Conservation (phyloP, 2,113 vertebrate genomes). For the Sturnira hondurensis region DNA sequence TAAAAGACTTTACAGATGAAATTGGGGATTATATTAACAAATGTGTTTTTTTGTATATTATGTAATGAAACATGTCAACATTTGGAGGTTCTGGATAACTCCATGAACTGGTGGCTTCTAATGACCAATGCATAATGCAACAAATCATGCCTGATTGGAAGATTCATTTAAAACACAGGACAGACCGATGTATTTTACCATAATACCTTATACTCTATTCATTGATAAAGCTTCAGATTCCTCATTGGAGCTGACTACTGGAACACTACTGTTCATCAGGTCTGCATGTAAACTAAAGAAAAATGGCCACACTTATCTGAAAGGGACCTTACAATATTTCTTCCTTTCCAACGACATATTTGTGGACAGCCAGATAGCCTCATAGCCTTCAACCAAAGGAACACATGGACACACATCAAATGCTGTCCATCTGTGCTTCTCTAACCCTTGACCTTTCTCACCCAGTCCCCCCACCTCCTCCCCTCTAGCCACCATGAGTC, state of each 20-base stretch:
- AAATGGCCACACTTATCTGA: background rate
- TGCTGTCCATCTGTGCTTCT: background rate
- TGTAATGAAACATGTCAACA: background rate
- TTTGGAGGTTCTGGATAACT: background rate
- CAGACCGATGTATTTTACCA: background rate
- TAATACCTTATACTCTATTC: background rate
- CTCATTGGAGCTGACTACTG: background rate
- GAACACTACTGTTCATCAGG: background rate
- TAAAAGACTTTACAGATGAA: background rate
- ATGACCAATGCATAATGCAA: background rate
- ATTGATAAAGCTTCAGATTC: background rate
- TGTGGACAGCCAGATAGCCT: background rate
- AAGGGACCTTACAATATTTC: background rate
- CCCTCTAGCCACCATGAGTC: background rate
- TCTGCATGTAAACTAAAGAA: background rate
- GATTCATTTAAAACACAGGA: background rate
- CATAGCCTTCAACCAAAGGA: background rate
- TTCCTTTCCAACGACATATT: background rate
- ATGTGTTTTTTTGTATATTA: background rate
- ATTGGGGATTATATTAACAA: background rate
- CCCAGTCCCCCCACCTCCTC: too few species aligned
- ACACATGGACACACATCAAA: background rate
- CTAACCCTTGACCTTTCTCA: background rate
- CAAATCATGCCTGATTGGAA: background rate
- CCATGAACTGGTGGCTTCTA: background rate